A percentile compares a stretch with the other conserved stretches of the same genome.
These are phyloP conservation scores for Probaryconus sp. DNA, from an alignment of 1,140 invertebrate species.

Conservation along the genomic window DNA sequence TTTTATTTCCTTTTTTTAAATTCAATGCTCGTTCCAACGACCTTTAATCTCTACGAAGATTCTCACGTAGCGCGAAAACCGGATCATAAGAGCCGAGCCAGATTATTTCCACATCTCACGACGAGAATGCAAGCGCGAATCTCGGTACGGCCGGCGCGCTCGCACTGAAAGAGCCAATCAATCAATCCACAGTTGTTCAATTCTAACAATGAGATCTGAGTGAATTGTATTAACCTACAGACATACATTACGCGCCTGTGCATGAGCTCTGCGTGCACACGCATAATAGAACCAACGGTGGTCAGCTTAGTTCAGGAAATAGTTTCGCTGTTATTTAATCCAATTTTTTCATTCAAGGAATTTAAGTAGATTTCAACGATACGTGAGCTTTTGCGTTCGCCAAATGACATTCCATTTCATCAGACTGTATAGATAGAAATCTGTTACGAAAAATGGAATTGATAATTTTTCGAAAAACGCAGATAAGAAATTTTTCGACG, in stretches of 20 bases:
- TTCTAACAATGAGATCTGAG: conserved; percentile 75
- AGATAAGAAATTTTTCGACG: too few relatives aligned
- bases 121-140: neutral
- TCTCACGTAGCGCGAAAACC: conserved; percentile 29
- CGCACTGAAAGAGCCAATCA: conserved; percentile 73
- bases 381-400: too few relatives aligned
- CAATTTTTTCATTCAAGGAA: conserved; percentile 28
- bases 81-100: conserved; percentile 19
- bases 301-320: conserved; percentile 47
- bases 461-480: too few relatives aligned
- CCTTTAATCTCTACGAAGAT: neutral
- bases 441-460: too few relatives aligned
- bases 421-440: too few relatives aligned
- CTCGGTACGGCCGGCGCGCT: conserved; percentile 6
- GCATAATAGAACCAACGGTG: conserved; percentile 57
- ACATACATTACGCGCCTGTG: conserved; percentile 73
- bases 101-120: conserved; percentile 48
- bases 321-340: conserved; percentile 27
- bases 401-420: too few relatives aligned
- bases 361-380: too few relatives aligned
- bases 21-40: neutral
- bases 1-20: too few relatives aligned
- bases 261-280: conserved; percentile 44
- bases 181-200: conserved; percentile 73
- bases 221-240: conserved; percentile 78